Conservation (phyloP, 2,113 vertebrate species). For the Chloebia gouldiae region DNA sequence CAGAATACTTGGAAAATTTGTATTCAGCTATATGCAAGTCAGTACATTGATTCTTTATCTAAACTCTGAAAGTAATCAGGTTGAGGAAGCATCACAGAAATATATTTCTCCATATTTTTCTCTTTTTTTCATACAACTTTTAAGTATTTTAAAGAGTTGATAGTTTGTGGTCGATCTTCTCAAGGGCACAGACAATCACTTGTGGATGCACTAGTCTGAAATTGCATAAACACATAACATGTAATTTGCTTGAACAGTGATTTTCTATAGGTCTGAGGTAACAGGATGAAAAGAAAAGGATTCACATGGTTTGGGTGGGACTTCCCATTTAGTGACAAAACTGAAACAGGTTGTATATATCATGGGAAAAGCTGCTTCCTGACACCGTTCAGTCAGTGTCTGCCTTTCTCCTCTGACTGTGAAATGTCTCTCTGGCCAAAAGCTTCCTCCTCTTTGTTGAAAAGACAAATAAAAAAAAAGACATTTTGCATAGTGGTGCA, state of each 20-base stretch:
- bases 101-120: not conserved
- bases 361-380: not conserved
- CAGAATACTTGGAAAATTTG: constrained; percentile 1
- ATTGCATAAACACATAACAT: not conserved
- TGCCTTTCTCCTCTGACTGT: not conserved
- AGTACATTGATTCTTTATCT: not conserved
- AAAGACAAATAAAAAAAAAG: not conserved
- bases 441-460: not conserved
- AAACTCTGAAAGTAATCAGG: not conserved
- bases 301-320: not conserved
- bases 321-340: not conserved
- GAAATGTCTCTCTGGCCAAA: not conserved
- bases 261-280: not conserved
- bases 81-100: not conserved
- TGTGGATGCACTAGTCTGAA: not conserved
- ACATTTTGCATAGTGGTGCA: not conserved
- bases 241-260: not conserved
- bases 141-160: not conserved
- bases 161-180: not conserved
- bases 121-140: not conserved
- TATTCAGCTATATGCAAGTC: not conserved
- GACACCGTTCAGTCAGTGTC: not conserved
- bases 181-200: not conserved
- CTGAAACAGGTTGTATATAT: not conserved
- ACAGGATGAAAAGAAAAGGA: not conserved